These are phyloP conservation scores for Triplophysa dalaica DNA, from an alignment of 2,113 vertebrate species.

Conservation along the genomic window DNA sequence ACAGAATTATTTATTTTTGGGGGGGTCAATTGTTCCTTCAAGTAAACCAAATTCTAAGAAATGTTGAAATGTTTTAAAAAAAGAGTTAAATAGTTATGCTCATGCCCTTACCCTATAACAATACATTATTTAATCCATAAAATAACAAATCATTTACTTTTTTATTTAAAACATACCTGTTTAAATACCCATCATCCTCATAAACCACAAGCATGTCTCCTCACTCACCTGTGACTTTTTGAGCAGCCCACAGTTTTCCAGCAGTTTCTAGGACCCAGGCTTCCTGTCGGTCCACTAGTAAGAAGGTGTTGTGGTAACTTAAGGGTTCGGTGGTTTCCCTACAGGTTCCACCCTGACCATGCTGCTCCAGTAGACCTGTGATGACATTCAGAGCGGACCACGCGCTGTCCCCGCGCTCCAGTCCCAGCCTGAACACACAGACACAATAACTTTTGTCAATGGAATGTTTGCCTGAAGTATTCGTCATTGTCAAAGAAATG, in stretches of 20 bases:
- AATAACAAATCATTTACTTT: no score
- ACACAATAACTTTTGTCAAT: not conserved
- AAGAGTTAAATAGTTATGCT: no score
- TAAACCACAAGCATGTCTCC: not conserved
- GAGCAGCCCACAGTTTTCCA: slow-evolving; percentile 87
- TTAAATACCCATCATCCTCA: not conserved
- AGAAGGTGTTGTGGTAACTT: slow-evolving; percentile 92
- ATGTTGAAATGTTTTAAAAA: no score
- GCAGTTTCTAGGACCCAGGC: slow-evolving; percentile 94
- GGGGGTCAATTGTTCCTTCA: no score
- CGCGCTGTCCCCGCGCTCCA: slow-evolving; percentile 84
- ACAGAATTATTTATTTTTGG: no score
- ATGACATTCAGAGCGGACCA: slow-evolving; percentile 81
- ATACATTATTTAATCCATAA: no score
- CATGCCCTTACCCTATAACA: no score
- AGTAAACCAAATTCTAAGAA: no score
- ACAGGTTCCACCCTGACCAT: slow-evolving; percentile 91
- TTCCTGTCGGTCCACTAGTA: slow-evolving; percentile 85
- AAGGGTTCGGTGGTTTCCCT: slow-evolving; percentile 81
- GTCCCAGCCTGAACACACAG: slow-evolving; percentile 74
- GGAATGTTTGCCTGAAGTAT: no score
- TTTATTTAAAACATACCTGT: not conserved
- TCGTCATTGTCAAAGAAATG: no score
- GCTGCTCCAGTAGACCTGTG: slow-evolving; percentile 76
- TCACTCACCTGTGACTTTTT: slow-evolving; percentile 80